These are phyloP conservation scores for Drosophila limbata DNA, from an alignment of 2,888 invertebrate genomes.

Conservation along the genomic window DNA sequence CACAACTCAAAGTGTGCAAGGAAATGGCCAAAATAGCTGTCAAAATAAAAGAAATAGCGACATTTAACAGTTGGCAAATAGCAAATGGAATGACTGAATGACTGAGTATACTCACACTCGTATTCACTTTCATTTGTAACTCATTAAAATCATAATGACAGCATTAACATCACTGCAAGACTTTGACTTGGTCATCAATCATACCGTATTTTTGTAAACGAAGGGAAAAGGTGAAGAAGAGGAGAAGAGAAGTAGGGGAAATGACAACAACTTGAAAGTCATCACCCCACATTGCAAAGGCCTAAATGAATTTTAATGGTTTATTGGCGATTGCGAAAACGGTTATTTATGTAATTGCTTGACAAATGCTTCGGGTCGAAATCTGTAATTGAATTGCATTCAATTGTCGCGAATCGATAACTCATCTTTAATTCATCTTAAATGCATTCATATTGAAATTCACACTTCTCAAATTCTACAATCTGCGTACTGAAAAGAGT, in stretches of 20 bases:
- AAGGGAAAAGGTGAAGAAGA: not conserved
- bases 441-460: slow-evolving; percentile 44
- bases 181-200: slow-evolving; percentile 64
- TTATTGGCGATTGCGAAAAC: slow-evolving; percentile 67
- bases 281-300: slow-evolving; percentile 22
- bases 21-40: slow-evolving; percentile 19
- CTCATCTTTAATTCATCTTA: slow-evolving; percentile 1
- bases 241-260: not conserved
- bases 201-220: slow-evolving; percentile 32
- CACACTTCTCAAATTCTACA: not conserved
- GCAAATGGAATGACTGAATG: slow-evolving; percentile 21
- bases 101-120: slow-evolving; percentile 19
- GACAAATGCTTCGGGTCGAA: slow-evolving; percentile 42
- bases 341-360: slow-evolving; percentile 70
- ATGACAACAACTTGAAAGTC: slow-evolving; percentile 14
- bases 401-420: slow-evolving; percentile 27
- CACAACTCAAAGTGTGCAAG: slow-evolving; percentile 13
- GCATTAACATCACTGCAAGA: slow-evolving; percentile 44
- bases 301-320: slow-evolving; percentile 65
- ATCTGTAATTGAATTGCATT: slow-evolving; percentile 45
- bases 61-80: slow-evolving; percentile 16
- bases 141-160: slow-evolving; percentile 75
- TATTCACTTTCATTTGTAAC: slow-evolving; percentile 69
- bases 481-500: slow-evolving; percentile 15
- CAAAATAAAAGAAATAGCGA: slow-evolving; percentile 13